Evolutionary conservation across 2,797 vertebrate species (phyloP).

Genomic region (Heteromormyrus szaboi): DNA sequence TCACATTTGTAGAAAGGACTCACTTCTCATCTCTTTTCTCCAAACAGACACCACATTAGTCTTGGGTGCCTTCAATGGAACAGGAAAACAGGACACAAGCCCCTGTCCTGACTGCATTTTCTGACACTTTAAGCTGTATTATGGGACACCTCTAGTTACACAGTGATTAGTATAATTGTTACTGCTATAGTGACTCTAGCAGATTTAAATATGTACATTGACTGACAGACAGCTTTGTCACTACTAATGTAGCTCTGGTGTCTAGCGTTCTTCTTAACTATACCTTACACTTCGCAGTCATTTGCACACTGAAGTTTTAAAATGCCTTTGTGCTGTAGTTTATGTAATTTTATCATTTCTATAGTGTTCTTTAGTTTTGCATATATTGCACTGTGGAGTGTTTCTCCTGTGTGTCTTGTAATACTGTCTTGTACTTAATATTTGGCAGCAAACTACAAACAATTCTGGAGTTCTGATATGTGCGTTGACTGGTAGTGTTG

Average conservation of each 20-base stretch:
- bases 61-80: background rate
- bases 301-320: background rate
- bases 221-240: background rate
- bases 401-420: background rate
- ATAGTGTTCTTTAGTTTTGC: background rate
- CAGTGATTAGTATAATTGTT: background rate
- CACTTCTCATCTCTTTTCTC: background rate
- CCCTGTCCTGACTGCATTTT: background rate
- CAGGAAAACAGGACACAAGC: background rate
- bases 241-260: background rate
- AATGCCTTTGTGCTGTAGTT: background rate
- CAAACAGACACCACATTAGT: background rate
- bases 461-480: background rate
- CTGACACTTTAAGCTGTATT: background rate
- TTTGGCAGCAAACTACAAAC: background rate
- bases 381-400: background rate
- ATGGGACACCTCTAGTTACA: background rate
- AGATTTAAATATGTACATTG: background rate
- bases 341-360: background rate
- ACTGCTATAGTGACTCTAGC: background rate
- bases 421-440: background rate
- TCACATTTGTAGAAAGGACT: background rate
- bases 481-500: background rate
- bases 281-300: background rate
- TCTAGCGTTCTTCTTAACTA: background rate